These are phyloP conservation scores for Poeciliopsis prolifica DNA, from an alignment of 2,113 vertebrate genomes.

Conservation along the genomic window DNA sequence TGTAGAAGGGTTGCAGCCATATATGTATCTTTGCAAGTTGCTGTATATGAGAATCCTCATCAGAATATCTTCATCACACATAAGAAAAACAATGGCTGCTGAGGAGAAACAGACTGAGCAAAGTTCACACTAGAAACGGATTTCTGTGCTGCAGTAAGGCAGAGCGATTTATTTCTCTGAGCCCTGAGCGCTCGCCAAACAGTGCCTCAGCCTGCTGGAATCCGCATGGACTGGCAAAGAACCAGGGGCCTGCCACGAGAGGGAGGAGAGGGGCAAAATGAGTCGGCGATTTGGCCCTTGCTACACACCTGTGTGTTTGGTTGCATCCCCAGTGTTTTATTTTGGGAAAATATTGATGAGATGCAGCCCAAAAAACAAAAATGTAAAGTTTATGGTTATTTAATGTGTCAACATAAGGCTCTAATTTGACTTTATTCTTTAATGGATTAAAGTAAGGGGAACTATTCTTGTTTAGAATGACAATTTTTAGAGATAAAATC, in stretches of 20 bases:
- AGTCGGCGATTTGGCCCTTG: conserved; percentile 37
- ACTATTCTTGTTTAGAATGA: background rate
- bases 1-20: background rate
- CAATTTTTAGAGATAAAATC: background rate
- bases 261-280: conserved; percentile 26
- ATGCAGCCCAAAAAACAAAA: background rate
- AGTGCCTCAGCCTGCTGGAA: conserved; percentile 67
- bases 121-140: conserved; percentile 39
- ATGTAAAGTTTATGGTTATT: background rate
- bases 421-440: background rate
- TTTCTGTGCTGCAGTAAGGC: conserved; percentile 45
- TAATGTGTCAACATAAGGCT: background rate
- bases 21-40: background rate
- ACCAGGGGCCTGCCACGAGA: conserved; percentile 40
- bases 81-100: conserved; percentile 22
- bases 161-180: conserved; percentile 64
- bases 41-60: background rate
- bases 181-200: conserved; percentile 59
- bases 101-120: conserved; percentile 39
- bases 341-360: background rate
- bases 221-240: conserved; percentile 70
- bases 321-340: conserved; percentile 11
- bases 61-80: background rate
- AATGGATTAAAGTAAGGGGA: background rate
- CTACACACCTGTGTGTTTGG: conserved; percentile 37